Percentiles rank a stretch among this genome's conserved stretches.
These are phyloP conservation scores for Tautogolabrus adspersus DNA, from an alignment of 2,113 vertebrate genomes.

Conservation along the genomic window DNA sequence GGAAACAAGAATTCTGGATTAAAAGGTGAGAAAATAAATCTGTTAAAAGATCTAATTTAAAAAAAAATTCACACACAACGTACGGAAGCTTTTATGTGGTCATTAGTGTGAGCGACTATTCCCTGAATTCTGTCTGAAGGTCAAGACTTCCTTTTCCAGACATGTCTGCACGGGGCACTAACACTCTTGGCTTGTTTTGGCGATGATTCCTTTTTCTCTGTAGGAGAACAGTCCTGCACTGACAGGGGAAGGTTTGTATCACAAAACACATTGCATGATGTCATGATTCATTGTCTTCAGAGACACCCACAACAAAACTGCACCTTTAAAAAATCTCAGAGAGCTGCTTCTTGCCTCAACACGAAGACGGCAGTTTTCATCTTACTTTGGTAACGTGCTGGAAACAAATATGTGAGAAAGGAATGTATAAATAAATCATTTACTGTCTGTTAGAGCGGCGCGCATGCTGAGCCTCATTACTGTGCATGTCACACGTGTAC, in stretches of 20 bases:
- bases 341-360: slow-evolving; percentile 63
- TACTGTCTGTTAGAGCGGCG: slow-evolving; percentile 65
- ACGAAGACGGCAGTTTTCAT: slow-evolving; percentile 73
- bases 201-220: slow-evolving; percentile 54
- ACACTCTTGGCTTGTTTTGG: slow-evolving; percentile 66
- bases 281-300: slow-evolving; percentile 74
- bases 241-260: slow-evolving; percentile 74
- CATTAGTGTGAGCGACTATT: slow-evolving; percentile 38
- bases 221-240: slow-evolving; percentile 63
- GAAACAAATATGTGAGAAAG: slow-evolving; percentile 76
- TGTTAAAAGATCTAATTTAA: background rate
- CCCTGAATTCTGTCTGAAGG: slow-evolving; percentile 53
- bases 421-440: slow-evolving; percentile 80
- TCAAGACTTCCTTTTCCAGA: slow-evolving; percentile 58
- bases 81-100: background rate
- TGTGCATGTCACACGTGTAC: slow-evolving; percentile 67
- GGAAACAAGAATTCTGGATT: slow-evolving; percentile 22
- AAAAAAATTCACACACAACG: background rate
- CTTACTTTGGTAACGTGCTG: slow-evolving; percentile 64
- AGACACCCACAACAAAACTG: slow-evolving; percentile 75
- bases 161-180: slow-evolving; percentile 40
- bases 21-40: slow-evolving; percentile 21
- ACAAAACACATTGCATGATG: slow-evolving; percentile 76
- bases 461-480: slow-evolving; percentile 70
- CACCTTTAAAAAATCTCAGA: slow-evolving; percentile 67